These are phyloP conservation scores for Echeneis naucrates DNA, from an alignment of 2,797 vertebrate genomes.

Conservation along the genomic window DNA sequence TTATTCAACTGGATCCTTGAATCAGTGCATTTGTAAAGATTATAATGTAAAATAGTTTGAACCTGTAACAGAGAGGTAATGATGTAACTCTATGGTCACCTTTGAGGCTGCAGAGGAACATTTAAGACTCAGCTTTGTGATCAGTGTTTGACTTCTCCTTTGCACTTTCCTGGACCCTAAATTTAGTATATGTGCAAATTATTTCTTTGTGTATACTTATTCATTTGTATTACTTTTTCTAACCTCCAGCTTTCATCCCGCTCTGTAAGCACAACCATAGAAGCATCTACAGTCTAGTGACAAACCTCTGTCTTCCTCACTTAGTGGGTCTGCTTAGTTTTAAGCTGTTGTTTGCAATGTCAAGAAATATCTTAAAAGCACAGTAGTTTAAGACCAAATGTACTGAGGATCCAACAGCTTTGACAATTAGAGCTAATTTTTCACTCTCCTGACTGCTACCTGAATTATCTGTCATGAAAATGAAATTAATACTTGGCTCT, in stretches of 20 bases:
- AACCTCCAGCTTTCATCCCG: not conserved
- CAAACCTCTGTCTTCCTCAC: not conserved
- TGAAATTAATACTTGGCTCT: not conserved
- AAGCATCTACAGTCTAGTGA: not conserved
- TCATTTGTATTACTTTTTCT: not conserved
- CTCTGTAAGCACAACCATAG: not conserved
- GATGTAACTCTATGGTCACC: not conserved
- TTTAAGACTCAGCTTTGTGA: too few relatives aligned
- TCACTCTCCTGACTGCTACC: not conserved
- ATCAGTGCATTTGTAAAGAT: not conserved
- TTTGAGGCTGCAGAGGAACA: too few relatives aligned
- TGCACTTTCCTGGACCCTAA: too few relatives aligned
- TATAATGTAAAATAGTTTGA: not conserved
- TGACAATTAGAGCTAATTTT: not conserved
- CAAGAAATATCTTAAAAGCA: not conserved
- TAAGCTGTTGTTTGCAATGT: not conserved
- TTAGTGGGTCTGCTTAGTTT: not conserved
- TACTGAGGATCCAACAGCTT: not conserved
- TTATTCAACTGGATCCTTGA: not conserved
- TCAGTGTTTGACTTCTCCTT: too few relatives aligned
- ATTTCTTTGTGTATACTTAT: too few relatives aligned
- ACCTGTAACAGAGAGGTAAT: not conserved
- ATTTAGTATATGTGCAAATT: too few relatives aligned
- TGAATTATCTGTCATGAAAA: slow-evolving; percentile 7
- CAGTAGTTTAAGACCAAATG: too few relatives aligned